Percentiles rank a stretch among this genome's conserved stretches.
phyloP scores from a whole-genome alignment of 2,113 vertebrate species.

The Arizona elegans region DNA sequence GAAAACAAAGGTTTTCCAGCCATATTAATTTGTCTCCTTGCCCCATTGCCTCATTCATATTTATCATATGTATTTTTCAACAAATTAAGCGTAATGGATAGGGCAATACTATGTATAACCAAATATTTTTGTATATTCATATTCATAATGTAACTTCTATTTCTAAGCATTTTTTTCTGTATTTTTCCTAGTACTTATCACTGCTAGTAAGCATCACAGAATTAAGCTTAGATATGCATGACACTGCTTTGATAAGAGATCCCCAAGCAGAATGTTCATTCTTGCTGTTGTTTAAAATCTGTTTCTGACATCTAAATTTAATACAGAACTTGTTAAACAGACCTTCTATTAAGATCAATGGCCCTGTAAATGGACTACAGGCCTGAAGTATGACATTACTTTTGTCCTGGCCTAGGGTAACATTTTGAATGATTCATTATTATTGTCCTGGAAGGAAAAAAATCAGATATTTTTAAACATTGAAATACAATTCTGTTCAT shows the following conservation, averaged over 20 bases:
- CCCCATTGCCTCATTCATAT: background rate
- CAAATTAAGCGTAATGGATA: background rate
- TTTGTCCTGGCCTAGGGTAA: background rate
- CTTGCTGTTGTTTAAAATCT: background rate
- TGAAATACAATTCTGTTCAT: background rate
- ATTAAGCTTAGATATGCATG: background rate
- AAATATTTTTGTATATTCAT: background rate
- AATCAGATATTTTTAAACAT: background rate
- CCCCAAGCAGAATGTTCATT: background rate
- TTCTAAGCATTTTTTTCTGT: background rate
- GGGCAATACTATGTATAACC: too few relatives aligned
- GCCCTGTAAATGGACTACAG: background rate
- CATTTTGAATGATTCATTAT: background rate
- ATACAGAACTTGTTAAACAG: background rate
- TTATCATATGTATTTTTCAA: background rate
- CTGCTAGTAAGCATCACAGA: background rate
- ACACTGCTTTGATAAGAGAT: background rate
- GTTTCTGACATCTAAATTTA: background rate
- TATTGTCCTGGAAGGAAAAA: background rate
- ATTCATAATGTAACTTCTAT: background rate
- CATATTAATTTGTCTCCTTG: background rate
- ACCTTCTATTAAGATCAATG: background rate
- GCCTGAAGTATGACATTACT: background rate
- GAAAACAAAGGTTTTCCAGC: background rate
- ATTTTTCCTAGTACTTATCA: background rate